Evolutionary conservation across 2,797 vertebrate genomes (phyloP).

Genomic region (Chaenodraco wilsoni): DNA sequence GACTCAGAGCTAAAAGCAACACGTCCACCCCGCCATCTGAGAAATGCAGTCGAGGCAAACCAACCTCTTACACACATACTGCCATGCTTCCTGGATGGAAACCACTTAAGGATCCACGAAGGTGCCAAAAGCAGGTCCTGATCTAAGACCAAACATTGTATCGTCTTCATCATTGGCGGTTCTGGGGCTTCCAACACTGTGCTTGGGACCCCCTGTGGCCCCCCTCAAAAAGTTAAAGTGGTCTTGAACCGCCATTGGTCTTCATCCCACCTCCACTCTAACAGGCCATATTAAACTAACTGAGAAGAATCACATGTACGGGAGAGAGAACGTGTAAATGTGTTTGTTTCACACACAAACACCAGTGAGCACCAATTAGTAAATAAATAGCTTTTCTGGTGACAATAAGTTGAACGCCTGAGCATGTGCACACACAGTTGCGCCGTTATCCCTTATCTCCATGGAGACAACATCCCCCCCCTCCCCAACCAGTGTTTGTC

Average conservation of each 20-base stretch:
- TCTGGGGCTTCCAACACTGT: too few relatives aligned
- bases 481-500: conserved; percentile 67
- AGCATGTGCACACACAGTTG: conserved; percentile 44
- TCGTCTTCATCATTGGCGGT: too few relatives aligned
- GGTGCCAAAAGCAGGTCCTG: background rate
- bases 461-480: conserved; percentile 70
- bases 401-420: conserved; percentile 62
- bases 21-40: conserved; percentile 14
- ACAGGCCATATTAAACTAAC: background rate
- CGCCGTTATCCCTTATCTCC: conserved; percentile 67
- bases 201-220: too few relatives aligned
- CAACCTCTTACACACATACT: too few relatives aligned
- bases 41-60: background rate
- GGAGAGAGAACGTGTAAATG: background rate
- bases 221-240: too few relatives aligned
- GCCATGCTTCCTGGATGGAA: too few relatives aligned
- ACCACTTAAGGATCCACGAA: background rate
- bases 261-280: background rate
- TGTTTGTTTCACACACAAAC: conserved; percentile 25
- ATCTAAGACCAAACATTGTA: background rate
- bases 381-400: conserved; percentile 60
- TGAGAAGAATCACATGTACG: background rate
- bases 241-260: too few relatives aligned
- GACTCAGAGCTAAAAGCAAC: conserved; percentile 27
- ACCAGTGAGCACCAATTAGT: conserved; percentile 45